These are phyloP conservation scores for Mastacembelus armatus DNA, from an alignment of 2,797 vertebrate species.

Conservation along the genomic window DNA sequence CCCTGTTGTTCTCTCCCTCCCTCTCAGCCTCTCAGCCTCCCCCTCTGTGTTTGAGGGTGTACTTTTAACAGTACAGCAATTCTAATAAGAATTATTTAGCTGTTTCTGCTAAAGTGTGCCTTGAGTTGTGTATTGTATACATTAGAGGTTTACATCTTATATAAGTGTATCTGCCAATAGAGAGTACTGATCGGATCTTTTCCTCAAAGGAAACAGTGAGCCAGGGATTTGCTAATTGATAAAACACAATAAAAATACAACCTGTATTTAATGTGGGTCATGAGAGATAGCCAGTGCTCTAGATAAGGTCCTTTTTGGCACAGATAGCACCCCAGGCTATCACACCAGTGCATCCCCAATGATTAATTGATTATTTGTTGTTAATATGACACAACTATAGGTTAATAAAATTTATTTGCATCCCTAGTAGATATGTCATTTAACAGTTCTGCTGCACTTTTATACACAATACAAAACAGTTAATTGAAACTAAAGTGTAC, in stretches of 20 bases:
- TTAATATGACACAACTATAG: too few relatives aligned
- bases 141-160: too few relatives aligned
- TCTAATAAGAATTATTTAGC: too few relatives aligned
- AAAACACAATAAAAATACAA: background rate
- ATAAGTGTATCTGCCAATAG: too few relatives aligned
- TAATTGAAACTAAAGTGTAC: background rate
- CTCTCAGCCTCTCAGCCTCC: background rate
- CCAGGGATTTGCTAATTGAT: background rate
- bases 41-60: conserved; percentile 9
- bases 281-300: background rate
- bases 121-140: background rate
- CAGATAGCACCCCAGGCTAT: background rate
- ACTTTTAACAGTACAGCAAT: background rate
- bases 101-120: too few relatives aligned
- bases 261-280: background rate
- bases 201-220: too few relatives aligned
- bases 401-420: too few relatives aligned
- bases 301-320: background rate
- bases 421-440: too few relatives aligned
- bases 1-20: conserved; percentile 10
- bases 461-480: too few relatives aligned
- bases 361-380: too few relatives aligned
- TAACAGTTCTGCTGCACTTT: too few relatives aligned
- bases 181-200: too few relatives aligned
- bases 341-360: background rate